These are phyloP conservation scores for Zosterops borbonicus DNA, from an alignment of 2,113 vertebrate species.

Conservation along the genomic window DNA sequence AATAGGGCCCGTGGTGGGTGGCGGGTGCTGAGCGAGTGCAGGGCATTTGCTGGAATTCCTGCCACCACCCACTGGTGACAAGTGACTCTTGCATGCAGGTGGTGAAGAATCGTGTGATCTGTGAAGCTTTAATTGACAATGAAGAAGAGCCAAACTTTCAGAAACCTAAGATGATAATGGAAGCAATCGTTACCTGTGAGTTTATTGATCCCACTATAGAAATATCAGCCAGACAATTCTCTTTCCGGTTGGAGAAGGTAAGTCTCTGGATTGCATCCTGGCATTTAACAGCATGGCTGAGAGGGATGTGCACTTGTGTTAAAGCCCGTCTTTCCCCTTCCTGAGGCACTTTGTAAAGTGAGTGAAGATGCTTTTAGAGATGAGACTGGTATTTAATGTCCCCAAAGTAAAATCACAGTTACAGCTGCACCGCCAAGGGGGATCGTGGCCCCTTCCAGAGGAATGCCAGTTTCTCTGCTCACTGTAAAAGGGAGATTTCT, in stretches of 20 bases:
- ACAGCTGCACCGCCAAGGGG: accelerated
- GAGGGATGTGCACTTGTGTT: neutral
- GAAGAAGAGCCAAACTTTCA: neutral
- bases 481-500: neutral
- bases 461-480: neutral
- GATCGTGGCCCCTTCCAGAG: neutral
- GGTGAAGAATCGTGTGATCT: slow-evolving; percentile 80
- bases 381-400: neutral
- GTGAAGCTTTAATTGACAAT: slow-evolving; percentile 68
- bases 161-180: slow-evolving; percentile 65
- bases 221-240: slow-evolving; percentile 76
- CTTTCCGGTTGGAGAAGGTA: slow-evolving; percentile 83
- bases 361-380: neutral
- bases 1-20: accelerated
- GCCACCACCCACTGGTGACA: neutral
- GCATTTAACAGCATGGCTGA: no score
- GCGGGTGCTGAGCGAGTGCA: neutral
- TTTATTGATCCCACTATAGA: slow-evolving; percentile 81
- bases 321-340: neutral
- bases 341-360: neutral
- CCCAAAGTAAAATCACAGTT: neutral
- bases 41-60: neutral
- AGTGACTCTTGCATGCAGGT: slow-evolving; percentile 56
- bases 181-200: slow-evolving; percentile 75
- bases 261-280: neutral